phyloP scores from a whole-genome alignment of 2,797 vertebrate genomes.

The Natrix natrix region DNA sequence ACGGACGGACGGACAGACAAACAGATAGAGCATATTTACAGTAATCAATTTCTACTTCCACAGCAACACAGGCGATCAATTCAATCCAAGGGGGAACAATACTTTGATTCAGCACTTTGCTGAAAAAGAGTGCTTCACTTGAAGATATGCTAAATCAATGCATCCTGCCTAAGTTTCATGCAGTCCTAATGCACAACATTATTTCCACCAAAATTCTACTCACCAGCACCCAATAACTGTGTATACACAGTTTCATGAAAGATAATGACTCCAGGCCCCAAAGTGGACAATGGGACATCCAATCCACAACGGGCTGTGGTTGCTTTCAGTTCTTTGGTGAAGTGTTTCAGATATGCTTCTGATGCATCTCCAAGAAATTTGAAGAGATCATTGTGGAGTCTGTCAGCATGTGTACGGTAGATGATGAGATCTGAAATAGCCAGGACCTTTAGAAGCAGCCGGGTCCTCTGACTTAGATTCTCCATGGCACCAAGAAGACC shows the following conservation, averaged over 20 bases:
- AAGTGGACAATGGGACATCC: constrained; percentile 93
- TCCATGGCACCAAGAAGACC: constrained; percentile 92
- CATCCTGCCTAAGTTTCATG: neutral
- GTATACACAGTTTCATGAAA: constrained; percentile 99
- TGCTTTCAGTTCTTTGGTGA: constrained; percentile 94
- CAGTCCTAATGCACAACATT: neutral
- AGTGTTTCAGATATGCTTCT: constrained; percentile 96
- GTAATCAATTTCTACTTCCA: neutral
- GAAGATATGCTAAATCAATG: neutral
- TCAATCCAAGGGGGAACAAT: neutral
- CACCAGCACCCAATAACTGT: constrained; percentile 93
- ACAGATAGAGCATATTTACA: neutral
- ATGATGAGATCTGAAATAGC: constrained; percentile 97
- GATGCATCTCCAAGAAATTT: constrained; percentile 99
- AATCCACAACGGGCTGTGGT: constrained; percentile 95
- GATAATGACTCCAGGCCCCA: constrained; percentile 95
- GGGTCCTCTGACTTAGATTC: constrained; percentile 93
- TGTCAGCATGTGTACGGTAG: constrained; percentile 95
- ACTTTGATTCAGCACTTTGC: neutral
- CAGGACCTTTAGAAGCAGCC: constrained; percentile 94
- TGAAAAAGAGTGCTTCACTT: neutral
- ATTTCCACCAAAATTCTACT: constrained; percentile 55
- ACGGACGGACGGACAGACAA: too few relatives aligned
- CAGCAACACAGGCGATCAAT: neutral
- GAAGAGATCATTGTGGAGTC: constrained; percentile 97